A percentile compares a stretch with the other conserved stretches of the same genome.
phyloP scores from a whole-genome alignment of 2,888 invertebrate species.

The Balanococcus diminutus region DNA sequence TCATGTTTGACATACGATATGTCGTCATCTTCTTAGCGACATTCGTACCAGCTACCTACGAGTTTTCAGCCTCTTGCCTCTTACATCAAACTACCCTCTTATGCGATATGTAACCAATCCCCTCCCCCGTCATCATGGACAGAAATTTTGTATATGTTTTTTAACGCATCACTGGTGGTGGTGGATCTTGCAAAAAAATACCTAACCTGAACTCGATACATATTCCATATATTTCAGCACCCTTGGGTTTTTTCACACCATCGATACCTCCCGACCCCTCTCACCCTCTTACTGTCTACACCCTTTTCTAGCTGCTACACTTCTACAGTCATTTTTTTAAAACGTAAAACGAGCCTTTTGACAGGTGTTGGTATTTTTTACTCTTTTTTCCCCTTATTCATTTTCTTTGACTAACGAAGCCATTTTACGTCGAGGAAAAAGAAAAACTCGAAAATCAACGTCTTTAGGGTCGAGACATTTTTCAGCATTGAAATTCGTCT shows the following conservation, averaged over 20 bases:
- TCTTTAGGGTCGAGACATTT: background rate
- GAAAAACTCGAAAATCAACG: background rate
- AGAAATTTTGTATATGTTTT: background rate
- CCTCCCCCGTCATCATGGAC: background rate
- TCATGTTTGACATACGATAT: background rate
- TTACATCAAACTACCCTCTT: background rate
- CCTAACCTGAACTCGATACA: background rate
- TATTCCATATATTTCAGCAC: constrained; percentile 20
- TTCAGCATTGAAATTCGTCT: background rate
- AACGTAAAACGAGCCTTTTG: background rate
- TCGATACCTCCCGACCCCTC: background rate
- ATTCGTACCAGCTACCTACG: no score
- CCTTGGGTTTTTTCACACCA: background rate
- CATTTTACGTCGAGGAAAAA: constrained; percentile 21
- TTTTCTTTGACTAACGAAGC: constrained; percentile 2
- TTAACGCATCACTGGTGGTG: background rate
- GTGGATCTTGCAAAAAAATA: background rate
- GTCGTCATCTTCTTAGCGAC: background rate
- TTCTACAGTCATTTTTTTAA: background rate
- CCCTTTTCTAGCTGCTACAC: no score
- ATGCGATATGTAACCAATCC: no score
- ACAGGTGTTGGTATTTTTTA: constrained; percentile 18
- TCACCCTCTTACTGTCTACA: background rate
- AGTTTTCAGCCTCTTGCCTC: background rate
- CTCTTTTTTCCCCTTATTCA: no score